These are phyloP conservation scores for Charina bottae DNA, from an alignment of 2,113 vertebrate genomes.

Conservation along the genomic window DNA sequence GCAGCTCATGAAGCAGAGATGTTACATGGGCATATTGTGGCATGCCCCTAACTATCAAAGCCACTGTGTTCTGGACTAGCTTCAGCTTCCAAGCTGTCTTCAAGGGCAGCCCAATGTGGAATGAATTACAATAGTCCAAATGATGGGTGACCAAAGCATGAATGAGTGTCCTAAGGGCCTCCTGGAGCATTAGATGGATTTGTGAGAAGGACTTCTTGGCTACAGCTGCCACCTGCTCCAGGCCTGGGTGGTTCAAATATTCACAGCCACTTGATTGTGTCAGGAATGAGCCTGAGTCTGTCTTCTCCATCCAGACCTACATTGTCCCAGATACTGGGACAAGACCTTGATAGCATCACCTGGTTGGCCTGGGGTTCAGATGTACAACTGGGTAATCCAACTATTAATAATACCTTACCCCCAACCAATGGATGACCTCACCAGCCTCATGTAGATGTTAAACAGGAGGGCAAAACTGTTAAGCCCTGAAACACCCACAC, in stretches of 20 bases:
- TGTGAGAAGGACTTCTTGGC: not conserved
- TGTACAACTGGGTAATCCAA: not conserved
- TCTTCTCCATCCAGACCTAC: not conserved
- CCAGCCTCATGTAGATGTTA: not conserved
- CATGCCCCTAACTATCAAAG: not conserved
- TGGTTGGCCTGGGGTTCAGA: not conserved
- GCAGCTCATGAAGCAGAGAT: not conserved
- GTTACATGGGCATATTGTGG: not conserved
- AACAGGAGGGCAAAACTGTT: not conserved
- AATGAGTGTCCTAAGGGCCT: not conserved
- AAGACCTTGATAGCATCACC: not conserved
- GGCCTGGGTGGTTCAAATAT: not conserved
- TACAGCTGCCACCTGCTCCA: not conserved
- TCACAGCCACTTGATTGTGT: not conserved
- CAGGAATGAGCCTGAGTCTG: not conserved
- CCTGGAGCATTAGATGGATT: not conserved
- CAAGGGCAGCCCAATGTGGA: not conserved
- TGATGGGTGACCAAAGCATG: not conserved
- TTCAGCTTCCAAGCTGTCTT: not conserved
- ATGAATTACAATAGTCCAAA: not conserved
- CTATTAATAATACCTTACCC: not conserved
- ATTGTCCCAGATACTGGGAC: not conserved
- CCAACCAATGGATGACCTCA: not conserved
- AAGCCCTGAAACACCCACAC: not conserved
- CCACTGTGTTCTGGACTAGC: not conserved